These are phyloP conservation scores for Bombus huntii DNA, from an alignment of 1,140 invertebrate genomes.

Conservation along the genomic window DNA sequence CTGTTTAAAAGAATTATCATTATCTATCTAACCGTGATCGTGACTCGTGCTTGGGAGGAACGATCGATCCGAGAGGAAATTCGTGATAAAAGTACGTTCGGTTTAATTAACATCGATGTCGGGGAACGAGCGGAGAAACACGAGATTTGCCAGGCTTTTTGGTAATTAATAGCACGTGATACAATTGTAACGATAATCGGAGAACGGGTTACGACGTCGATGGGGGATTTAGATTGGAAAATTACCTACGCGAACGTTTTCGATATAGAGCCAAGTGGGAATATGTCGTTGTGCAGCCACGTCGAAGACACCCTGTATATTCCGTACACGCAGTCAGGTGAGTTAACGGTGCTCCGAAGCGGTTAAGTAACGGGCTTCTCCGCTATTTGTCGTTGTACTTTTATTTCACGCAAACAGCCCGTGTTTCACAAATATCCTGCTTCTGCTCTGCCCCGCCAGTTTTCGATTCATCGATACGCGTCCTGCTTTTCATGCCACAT, in stretches of 20 bases:
- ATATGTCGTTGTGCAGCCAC: conserved; percentile 47
- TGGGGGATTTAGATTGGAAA: background rate
- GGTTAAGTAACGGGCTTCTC: conserved; percentile 81
- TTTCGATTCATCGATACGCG: conserved; percentile 21
- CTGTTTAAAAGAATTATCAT: background rate
- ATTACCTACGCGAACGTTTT: background rate
- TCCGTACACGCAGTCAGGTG: conserved; percentile 79
- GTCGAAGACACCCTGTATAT: conserved; percentile 74
- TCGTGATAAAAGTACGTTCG: background rate
- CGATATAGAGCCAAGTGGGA: conserved; percentile 9
- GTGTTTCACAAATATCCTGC: conserved; percentile 51
- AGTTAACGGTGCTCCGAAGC: conserved; percentile 81
- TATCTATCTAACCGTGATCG: background rate
- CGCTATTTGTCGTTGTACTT: conserved; percentile 71
- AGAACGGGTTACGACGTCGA: background rate
- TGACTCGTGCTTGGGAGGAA: background rate
- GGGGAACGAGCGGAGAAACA: background rate
- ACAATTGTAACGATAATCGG: background rate
- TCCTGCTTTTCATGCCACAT: conserved; percentile 24
- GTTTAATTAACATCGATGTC: conserved; percentile 9
- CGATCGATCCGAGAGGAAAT: background rate
- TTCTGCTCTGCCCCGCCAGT: background rate
- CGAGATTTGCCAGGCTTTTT: background rate
- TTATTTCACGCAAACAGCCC: conserved; percentile 68
- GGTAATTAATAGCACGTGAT: background rate